These are phyloP conservation scores for Coregonus ussuriensis DNA, from an alignment of 2,797 vertebrate species.

Conservation along the genomic window DNA sequence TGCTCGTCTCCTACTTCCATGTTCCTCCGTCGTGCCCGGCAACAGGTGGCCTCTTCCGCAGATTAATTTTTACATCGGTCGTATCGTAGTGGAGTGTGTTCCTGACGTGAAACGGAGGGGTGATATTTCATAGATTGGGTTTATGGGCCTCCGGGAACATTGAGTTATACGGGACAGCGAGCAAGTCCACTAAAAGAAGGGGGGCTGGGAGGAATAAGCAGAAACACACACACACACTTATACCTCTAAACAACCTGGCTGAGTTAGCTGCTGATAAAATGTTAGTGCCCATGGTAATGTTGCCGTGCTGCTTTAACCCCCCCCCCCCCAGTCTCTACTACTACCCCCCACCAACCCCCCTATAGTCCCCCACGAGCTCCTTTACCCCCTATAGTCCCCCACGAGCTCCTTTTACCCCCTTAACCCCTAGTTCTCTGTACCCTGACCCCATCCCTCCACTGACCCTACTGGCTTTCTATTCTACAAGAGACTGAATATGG, in stretches of 20 bases:
- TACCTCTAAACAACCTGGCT: constrained; percentile 57
- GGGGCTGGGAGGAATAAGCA: constrained; percentile 15
- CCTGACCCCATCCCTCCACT: background rate
- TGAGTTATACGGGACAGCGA: constrained; percentile 56
- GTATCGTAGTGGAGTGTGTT: constrained; percentile 59
- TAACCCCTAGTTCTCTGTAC: too few species aligned
- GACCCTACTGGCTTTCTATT: background rate
- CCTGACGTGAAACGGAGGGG: constrained; percentile 58
- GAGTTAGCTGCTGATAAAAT: constrained; percentile 73
- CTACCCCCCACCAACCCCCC: too few species aligned
- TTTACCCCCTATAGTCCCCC: background rate
- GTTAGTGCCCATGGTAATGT: constrained; percentile 73
- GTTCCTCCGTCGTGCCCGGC: constrained; percentile 30
- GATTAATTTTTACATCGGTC: constrained; percentile 69
- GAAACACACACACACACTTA: constrained; percentile 5
- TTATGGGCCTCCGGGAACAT: constrained; percentile 52
- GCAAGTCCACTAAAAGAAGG: constrained; percentile 18
- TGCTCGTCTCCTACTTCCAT: constrained; percentile 14
- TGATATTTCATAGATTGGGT: constrained; percentile 61
- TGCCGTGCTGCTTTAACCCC: background rate
- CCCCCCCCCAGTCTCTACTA: too few species aligned
- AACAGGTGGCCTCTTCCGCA: constrained; percentile 76
- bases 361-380: too few species aligned
- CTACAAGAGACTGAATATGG: background rate
- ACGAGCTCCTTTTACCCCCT: too few species aligned